These are phyloP conservation scores for Gallinago undulata DNA, from an alignment of 2,113 vertebrate genomes.

Conservation along the genomic window DNA sequence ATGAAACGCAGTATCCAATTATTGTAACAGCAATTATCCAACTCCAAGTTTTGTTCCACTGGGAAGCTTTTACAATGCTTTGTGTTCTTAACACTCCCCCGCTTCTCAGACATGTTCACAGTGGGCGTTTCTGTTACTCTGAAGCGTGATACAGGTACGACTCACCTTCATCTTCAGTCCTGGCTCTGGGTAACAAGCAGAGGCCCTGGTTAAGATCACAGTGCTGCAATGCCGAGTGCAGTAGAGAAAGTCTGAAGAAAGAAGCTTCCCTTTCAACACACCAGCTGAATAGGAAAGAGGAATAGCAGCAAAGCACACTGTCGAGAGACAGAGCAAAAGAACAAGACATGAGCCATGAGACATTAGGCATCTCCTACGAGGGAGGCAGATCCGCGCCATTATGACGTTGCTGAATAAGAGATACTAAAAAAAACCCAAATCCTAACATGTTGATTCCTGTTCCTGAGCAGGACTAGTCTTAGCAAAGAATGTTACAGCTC, in stretches of 20 bases:
- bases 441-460: neutral
- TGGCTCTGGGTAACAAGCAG: neutral
- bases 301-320: neutral
- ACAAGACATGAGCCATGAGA: neutral
- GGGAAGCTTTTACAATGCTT: neutral
- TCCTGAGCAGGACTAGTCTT: neutral
- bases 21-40: neutral
- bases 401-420: neutral
- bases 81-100: neutral
- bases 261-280: neutral
- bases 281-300: neutral
- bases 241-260: neutral
- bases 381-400: neutral
- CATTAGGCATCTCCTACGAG: neutral
- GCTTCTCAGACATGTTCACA: neutral
- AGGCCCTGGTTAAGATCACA: neutral
- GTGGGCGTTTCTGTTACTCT: neutral
- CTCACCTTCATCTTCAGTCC: neutral
- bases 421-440: neutral
- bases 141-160: fast-evolving
- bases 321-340: neutral
- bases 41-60: neutral
- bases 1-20: neutral
- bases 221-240: neutral
- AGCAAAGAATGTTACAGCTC: neutral